Percentiles rank a stretch among this genome's conserved stretches.
Evolutionary conservation across 30 jellyfish, hydroid and myxozoan genomes (phyloP).

Genomic region (Hydractinia echinata): DNA sequence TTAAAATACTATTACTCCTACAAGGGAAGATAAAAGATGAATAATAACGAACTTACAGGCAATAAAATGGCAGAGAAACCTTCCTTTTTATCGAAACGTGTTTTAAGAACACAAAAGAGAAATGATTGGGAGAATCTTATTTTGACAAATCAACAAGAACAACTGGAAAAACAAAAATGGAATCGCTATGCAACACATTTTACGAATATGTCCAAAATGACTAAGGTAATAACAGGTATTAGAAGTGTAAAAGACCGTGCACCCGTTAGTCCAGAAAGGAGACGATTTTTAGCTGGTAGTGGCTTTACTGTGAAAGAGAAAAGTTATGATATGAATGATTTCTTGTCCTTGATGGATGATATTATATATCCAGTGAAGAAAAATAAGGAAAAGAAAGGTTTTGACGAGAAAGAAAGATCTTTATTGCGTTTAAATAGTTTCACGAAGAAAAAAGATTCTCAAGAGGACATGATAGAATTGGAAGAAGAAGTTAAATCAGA

Average conservation of each 20-base stretch:
- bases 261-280: slow-evolving; percentile 16
- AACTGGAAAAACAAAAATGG: background rate
- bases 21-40: too few relatives aligned
- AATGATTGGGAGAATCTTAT: background rate
- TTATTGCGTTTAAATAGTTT: background rate
- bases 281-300: background rate
- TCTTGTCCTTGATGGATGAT: background rate
- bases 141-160: background rate
- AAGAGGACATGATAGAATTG: background rate
- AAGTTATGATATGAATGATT: background rate
- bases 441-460: background rate
- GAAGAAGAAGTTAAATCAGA: background rate
- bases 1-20: too few relatives aligned
- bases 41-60: too few relatives aligned
- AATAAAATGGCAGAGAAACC: background rate
- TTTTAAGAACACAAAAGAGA: background rate
- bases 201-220: background rate
- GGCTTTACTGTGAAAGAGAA: background rate
- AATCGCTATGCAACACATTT: background rate
- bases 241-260: background rate
- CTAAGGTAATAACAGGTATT: background rate
- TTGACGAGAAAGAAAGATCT: background rate
- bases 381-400: background rate
- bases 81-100: background rate
- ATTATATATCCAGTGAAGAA: background rate